Evolutionary conservation across 2,888 invertebrate species (phyloP).

Genomic region (Megamerina dolium): DNA sequence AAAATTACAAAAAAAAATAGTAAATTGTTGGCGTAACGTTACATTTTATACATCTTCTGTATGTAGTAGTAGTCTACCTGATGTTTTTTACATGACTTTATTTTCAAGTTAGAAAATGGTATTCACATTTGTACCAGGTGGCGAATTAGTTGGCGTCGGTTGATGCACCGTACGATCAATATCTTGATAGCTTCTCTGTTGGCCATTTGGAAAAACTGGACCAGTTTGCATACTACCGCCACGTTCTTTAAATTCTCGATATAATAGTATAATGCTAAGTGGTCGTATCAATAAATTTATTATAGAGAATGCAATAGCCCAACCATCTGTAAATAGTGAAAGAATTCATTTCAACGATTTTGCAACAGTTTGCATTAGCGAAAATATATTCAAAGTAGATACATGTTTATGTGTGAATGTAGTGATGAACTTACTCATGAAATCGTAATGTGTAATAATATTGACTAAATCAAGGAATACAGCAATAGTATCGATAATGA

Average conservation of each 20-base stretch:
- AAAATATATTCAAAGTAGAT: background rate
- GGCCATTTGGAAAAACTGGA: conserved; percentile 42
- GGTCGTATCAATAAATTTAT: conserved; percentile 45
- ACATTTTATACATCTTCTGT: no score
- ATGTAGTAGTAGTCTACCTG: no score
- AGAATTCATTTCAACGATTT: no score
- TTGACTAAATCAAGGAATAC: conserved; percentile 47
- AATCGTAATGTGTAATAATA: conserved; percentile 39
- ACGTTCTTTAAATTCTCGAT: conserved; percentile 45
- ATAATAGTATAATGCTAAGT: conserved; percentile 41
- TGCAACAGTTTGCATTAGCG: conserved; percentile 1
- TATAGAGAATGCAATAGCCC: conserved; percentile 46
- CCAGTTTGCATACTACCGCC: conserved; percentile 42
- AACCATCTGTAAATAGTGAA: conserved; percentile 35
- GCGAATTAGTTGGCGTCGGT: conserved; percentile 43
- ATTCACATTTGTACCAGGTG: conserved; percentile 44
- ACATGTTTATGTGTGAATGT: background rate
- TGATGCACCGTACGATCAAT: conserved; percentile 47
- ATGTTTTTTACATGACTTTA: background rate
- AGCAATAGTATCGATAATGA: conserved; percentile 46
- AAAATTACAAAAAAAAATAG: no score
- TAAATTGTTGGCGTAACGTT: no score
- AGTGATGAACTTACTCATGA: conserved; percentile 42
- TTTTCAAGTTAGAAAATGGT: conserved; percentile 41
- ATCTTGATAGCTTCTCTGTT: conserved; percentile 48